These are phyloP conservation scores for Solea senegalensis DNA, from an alignment of 2,113 vertebrate genomes.

Conservation along the genomic window DNA sequence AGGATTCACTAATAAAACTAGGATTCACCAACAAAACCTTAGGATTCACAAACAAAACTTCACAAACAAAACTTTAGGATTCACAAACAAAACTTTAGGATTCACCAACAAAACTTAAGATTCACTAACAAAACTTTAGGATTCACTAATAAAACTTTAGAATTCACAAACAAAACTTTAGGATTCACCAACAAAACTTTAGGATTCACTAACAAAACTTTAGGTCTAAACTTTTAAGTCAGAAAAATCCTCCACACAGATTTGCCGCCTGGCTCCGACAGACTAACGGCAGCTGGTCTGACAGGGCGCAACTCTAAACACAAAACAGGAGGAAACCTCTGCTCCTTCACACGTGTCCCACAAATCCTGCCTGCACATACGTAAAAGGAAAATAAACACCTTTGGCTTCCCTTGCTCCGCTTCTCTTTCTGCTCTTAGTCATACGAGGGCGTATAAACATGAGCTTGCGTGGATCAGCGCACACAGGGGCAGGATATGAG, in stretches of 20 bases:
- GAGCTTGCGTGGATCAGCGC: slow-evolving; percentile 45
- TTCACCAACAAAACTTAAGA: no score
- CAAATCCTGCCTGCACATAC: slow-evolving; percentile 59
- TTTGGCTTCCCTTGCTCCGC: slow-evolving; percentile 20
- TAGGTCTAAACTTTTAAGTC: no score
- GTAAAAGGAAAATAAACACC: slow-evolving; percentile 56
- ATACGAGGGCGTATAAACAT: slow-evolving; percentile 64
- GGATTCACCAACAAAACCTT: no score
- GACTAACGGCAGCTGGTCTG: slow-evolving; percentile 33
- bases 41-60: no score
- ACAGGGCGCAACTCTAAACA: slow-evolving; percentile 22
- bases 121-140: no score
- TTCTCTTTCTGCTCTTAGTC: slow-evolving; percentile 24
- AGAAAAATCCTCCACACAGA: not conserved
- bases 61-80: no score
- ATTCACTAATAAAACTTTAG: no score
- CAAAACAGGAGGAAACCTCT: slow-evolving; percentile 43
- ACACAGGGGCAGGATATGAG: slow-evolving; percentile 65
- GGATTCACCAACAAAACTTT: no score
- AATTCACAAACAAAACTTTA: no score
- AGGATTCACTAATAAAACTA: no score
- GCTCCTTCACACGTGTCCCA: slow-evolving; percentile 40
- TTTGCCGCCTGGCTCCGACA: slow-evolving; percentile 14
- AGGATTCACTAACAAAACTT: no score
- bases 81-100: no score